Percentiles rank a stretch among this genome's conserved stretches.
These are phyloP conservation scores for Lasius platythorax DNA, from an alignment of 2,888 invertebrate genomes.

Conservation along the genomic window DNA sequence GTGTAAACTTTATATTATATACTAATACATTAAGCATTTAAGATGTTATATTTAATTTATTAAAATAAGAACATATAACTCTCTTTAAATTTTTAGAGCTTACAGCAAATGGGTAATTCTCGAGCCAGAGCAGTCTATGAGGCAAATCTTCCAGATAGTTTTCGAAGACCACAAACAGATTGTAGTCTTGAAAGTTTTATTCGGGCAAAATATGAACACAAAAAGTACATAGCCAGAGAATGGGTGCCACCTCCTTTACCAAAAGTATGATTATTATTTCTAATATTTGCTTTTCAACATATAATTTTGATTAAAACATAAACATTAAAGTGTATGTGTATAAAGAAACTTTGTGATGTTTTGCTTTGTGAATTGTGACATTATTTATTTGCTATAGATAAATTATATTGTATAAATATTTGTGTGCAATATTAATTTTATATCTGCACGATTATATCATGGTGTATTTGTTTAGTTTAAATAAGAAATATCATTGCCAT, in stretches of 20 bases:
- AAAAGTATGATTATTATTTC: conserved; percentile 87
- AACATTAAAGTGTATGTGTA: not conserved
- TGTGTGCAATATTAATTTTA: not conserved
- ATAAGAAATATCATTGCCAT: conserved; percentile 2
- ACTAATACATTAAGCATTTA: not conserved
- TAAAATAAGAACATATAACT: not conserved
- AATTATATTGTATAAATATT: not conserved
- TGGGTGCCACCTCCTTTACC: conserved; percentile 96
- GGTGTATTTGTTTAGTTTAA: not conserved
- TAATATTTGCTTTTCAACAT: conserved; percentile 1
- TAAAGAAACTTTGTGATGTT: not conserved
- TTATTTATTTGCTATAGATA: not conserved
- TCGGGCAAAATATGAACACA: conserved; percentile 99
- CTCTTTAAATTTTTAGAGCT: conserved; percentile 86
- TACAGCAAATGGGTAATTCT: conserved; percentile 99
- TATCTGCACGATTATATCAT: not conserved
- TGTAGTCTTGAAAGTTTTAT: conserved; percentile 98
- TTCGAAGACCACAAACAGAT: conserved; percentile 97
- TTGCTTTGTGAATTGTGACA: not conserved
- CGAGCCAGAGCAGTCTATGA: conserved; percentile 98
- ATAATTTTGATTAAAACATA: not conserved
- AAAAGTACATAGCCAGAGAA: conserved; percentile 99
- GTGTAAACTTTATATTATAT: not conserved
- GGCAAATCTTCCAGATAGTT: conserved; percentile 98
- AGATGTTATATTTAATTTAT: not conserved